Base-by-base conservation (phyloP, 1,140 invertebrate species). In the Microvelia longipes region DNA sequence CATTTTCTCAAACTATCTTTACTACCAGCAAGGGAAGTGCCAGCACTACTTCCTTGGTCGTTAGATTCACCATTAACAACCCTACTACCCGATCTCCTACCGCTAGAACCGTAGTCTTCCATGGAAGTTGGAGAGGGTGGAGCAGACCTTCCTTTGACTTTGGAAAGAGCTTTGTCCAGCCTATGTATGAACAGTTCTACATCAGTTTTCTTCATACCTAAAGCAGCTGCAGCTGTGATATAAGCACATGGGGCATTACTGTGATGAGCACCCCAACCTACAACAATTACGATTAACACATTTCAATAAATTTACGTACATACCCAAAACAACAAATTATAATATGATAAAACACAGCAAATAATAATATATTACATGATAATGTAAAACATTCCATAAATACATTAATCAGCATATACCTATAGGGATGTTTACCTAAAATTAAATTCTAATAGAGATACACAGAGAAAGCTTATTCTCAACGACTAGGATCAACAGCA, bases 231-330 rank as follows among this genome's bases (percentile, higher is more conserved):
- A 64, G 86, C 88, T 25, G 88, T 90, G 63, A 90, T 78, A 76
- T 90, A 90, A 25, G 85, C 80, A 68, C 80, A 79, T 28, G 84
- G 83, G 76, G 87, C 87, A 73, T 81, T 82, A 74, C 84, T 82
- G 71, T 81, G 82, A 77, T 90, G 88, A 27, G 86, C 83, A 64
- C 88, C 88, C 86, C 87, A 90, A 30, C 87, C 87, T 81, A 70
- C 70, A 64, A 60, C 19, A 60, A 60, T 60, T n/a, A n/a, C n/a
- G n/a, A n/a, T n/a, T n/a, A n/a, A n/a, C n/a, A n/a, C n/a, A n/a
- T n/a, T n/a, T n/a, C n/a, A n/a, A n/a, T n/a, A n/a, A n/a, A n/a
- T n/a, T n/a, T n/a, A n/a, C n/a, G n/a, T n/a, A n/a, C n/a, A n/a
- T n/a, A n/a, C n/a, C n/a, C n/a, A n/a, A n/a, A n/a, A n/a, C n/a